A percentile compares a stretch with the other conserved stretches of the same genome.
These are phyloP conservation scores for Leptarthrus brevirostris DNA, from an alignment of 2,888 invertebrate genomes.

Conservation along the genomic window DNA sequence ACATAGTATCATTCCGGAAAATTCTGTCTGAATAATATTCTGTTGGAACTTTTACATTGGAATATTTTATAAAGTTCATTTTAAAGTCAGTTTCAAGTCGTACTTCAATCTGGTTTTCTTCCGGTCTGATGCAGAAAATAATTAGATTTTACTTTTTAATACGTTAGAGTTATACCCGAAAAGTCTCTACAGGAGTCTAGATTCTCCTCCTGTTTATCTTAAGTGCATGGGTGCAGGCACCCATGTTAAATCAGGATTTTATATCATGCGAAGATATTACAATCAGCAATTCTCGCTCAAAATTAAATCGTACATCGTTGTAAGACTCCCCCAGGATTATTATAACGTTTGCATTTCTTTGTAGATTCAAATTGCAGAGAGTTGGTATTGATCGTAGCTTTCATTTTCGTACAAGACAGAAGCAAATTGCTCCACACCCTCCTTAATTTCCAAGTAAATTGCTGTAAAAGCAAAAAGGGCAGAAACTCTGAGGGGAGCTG, in stretches of 20 bases:
- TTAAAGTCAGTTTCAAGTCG: no score
- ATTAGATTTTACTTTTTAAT: no score
- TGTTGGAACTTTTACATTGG: no score
- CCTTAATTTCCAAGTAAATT: background rate
- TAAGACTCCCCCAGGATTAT: background rate
- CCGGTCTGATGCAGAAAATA: no score
- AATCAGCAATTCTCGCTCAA: background rate
- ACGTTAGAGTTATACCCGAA: no score
- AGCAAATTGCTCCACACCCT: background rate
- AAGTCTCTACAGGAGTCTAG: no score
- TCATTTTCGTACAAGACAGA: background rate
- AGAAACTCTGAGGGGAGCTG: background rate
- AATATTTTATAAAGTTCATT: no score
- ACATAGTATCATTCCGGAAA: background rate
- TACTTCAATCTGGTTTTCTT: no score
- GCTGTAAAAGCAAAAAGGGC: conserved; percentile 18
- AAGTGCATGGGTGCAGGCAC: no score
- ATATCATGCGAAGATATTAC: background rate
- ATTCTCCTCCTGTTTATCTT: no score
- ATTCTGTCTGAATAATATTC: no score
- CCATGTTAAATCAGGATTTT: no score
- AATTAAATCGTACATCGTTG: background rate
- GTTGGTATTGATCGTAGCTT: background rate
- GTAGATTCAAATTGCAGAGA: background rate
- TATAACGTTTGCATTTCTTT: background rate